Percentiles rank a stretch among this genome's conserved stretches.
These are phyloP conservation scores for Protobothrops mucrosquamatus DNA, from an alignment of 2,113 vertebrate genomes.

Conservation along the genomic window DNA sequence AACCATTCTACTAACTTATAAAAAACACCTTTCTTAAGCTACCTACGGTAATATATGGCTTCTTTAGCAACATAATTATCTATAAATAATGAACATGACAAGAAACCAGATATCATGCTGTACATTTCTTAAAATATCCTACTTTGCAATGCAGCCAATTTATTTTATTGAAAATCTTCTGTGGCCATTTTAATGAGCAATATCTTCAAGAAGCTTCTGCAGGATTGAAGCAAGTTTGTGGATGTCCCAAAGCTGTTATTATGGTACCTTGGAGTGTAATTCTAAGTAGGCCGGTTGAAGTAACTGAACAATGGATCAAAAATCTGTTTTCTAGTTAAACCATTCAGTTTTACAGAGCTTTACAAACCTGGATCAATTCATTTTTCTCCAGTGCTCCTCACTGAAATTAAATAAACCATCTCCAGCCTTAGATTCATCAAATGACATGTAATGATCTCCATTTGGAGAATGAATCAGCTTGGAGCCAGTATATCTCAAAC, in stretches of 20 bases:
- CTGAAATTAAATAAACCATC: not conserved
- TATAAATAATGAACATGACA: not conserved
- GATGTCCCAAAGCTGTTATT: not conserved
- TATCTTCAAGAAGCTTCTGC: not conserved
- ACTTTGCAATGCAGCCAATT: not conserved
- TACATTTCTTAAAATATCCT: not conserved
- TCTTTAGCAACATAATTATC: not conserved
- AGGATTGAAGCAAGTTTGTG: not conserved
- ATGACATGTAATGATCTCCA: not conserved
- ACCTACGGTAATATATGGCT: not conserved
- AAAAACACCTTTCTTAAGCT: not conserved
- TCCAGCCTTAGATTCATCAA: not conserved
- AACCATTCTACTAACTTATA: not conserved
- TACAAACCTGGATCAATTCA: not conserved
- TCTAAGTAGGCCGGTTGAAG: not conserved
- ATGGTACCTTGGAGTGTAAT: not conserved
- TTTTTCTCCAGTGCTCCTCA: not conserved
- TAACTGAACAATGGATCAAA: not conserved
- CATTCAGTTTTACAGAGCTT: not conserved
- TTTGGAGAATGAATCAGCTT: not conserved
- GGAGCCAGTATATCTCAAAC: not conserved
- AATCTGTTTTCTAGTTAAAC: not conserved
- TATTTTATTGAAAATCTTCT: not conserved
- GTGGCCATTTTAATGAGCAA: not conserved
- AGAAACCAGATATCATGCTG: not conserved